Evolutionary conservation across 2,888 invertebrate genomes (phyloP), one percentile per base, ranked within the genome.

Genomic region (Drosophila nr. perissopoda): DNA sequence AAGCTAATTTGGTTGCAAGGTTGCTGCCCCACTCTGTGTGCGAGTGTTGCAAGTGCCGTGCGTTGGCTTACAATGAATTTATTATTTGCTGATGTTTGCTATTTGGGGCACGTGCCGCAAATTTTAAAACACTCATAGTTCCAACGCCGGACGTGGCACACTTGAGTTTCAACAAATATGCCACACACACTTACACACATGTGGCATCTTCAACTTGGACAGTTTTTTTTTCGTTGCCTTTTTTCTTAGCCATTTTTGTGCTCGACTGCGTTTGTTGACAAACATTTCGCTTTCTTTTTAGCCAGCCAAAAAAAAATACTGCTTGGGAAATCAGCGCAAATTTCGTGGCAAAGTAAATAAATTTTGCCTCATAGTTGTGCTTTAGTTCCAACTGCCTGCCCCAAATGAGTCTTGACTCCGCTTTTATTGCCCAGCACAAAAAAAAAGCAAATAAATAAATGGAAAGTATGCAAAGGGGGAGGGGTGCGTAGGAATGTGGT

Each of bases 41-140:
- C 31, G 42, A 66, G 75, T 79, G 54, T 52, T 54, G 66, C 60
- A 57, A 65, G 59, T 40, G 69, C 66, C 70, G 71, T 67, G 72
- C 74, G 62, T 51, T 71, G 74, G 78, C 84, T 82, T 74, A 87
- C 79, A 86, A 79, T 74, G 89, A 89, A 90, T 89, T 90, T 90
- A 90, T 91, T 91, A 88, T 91, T 90, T 91, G 91, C 88, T 91
- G 82, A 91, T 91, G 89, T 89, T 90, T 91, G 83, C 91, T 83
- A 91, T 90, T 90, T 90, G 79, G 77, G 76, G 91, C 91, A 90
- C 91, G 90, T 91, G 90, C 88, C 74, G 66, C 78, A 90, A 91
- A 90, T 90, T 91, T 84, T 80, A 79, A 88, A 88, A 86, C 78
- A 78, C 75, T 81, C 75, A 79, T 75, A 82, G 86, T 87, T 76